A percentile compares a stretch with the other conserved stretches of the same genome.
Conservation (phyloP, 2,888 invertebrate genomes). For the Cyrtodaria siliqua region DNA sequence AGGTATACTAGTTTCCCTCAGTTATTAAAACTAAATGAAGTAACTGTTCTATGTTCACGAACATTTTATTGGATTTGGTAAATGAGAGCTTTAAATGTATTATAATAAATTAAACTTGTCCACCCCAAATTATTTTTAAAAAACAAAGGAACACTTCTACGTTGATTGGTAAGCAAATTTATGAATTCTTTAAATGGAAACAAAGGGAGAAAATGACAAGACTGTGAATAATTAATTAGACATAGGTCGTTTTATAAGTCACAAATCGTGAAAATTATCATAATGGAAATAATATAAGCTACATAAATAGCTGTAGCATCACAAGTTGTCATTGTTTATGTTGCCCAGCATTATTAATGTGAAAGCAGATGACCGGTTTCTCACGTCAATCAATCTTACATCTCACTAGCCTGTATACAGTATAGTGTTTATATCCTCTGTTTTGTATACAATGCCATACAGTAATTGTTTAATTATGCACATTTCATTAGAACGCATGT, state of each 20-base stretch:
- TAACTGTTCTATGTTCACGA: no score
- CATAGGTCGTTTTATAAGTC: slow-evolving; percentile 46
- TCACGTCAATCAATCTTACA: no score
- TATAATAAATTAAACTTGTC: no score
- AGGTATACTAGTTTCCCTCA: no score
- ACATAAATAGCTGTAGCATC: slow-evolving; percentile 54
- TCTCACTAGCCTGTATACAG: no score
- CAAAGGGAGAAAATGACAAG: slow-evolving; percentile 50
- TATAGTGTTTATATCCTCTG: no score
- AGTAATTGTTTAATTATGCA: no score
- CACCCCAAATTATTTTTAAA: not conserved
- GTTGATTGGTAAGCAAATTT: slow-evolving; percentile 38
- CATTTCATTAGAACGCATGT: no score
- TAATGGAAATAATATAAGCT: slow-evolving; percentile 58
- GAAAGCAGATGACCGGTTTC: slow-evolving; percentile 22
- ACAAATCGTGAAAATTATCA: slow-evolving; percentile 59
- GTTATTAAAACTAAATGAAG: no score
- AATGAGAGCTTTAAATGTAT: no score
- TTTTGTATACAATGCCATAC: no score
- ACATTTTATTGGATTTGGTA: no score
- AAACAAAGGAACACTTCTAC: slow-evolving; percentile 14
- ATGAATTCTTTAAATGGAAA: slow-evolving; percentile 58
- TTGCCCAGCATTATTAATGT: slow-evolving; percentile 41
- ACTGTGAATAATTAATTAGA: slow-evolving; percentile 62
- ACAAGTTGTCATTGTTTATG: slow-evolving; percentile 54